Evolutionary conservation across 1,140 invertebrate species (phyloP).

Genomic region (Odontomachus brunneus): DNA sequence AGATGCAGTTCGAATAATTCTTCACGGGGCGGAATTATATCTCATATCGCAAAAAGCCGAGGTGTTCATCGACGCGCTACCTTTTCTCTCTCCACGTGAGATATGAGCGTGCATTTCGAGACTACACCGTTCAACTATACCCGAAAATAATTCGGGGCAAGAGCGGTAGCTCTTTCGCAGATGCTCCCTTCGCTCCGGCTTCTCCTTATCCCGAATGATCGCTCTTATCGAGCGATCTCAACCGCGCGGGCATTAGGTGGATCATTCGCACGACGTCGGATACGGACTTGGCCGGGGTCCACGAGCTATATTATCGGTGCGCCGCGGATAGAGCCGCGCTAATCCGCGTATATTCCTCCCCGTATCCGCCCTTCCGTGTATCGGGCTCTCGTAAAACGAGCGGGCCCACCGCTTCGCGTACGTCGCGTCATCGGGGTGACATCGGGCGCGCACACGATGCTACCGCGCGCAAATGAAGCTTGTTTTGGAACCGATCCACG

Average conservation of each 20-base stretch:
- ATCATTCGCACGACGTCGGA: slow-evolving; percentile 50
- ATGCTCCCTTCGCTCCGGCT: neutral
- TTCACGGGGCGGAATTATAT: too few relatives aligned
- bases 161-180: too few relatives aligned
- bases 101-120: too few relatives aligned
- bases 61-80: too few relatives aligned
- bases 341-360: slow-evolving; percentile 8
- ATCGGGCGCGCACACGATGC: slow-evolving; percentile 5
- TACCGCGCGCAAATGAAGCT: slow-evolving; percentile 66
- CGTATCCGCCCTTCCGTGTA: slow-evolving; percentile 22
- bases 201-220: neutral
- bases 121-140: too few relatives aligned
- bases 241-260: slow-evolving; percentile 61
- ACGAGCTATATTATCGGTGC: slow-evolving; percentile 72
- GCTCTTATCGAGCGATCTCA: slow-evolving; percentile 55
- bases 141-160: too few relatives aligned
- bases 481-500: slow-evolving; percentile 74
- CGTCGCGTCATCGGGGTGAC: neutral
- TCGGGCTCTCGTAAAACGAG: slow-evolving; percentile 5
- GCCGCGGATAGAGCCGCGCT: neutral
- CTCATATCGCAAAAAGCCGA: too few relatives aligned
- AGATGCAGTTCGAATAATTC: too few relatives aligned
- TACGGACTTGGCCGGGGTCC: slow-evolving; percentile 67
- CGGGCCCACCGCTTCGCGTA: neutral
- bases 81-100: too few relatives aligned